Evolutionary conservation across 2,797 vertebrate species (phyloP), one percentile per base, ranked within the genome.

Genomic region (Cossypha niveicapilla): DNA sequence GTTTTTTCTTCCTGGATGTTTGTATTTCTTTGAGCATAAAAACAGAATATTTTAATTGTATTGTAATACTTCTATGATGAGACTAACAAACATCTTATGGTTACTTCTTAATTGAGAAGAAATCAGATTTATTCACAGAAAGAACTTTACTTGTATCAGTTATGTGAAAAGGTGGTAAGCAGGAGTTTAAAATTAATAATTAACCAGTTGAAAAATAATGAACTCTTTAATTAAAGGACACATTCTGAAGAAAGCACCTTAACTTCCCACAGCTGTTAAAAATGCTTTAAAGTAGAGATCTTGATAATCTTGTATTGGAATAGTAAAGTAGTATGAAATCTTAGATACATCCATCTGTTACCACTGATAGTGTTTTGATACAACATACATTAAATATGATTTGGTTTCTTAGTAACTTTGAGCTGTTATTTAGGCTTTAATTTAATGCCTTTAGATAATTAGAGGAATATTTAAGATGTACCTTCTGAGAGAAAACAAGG

Each of bases 11-110:
- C 71, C 48, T 93, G 94, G 21, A 50, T 74, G 27, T 83, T 89
- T 91, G 87, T 86, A 41, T 93, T 97, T 96, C 98, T 98, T 85
- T 32, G 44, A 61, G 25, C 66, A 87, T 41, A 66, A 71, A 91
- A 92, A 81, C 18, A 92, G 50, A 88, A 95, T 78, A 63, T 25
- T 22, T 87, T 81, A 71, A 45, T 48, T 82, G 7, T 39, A 58
- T 41, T 2, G 68, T 63, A 70, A 21, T 30, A 82, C 32, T 15
- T 72, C 24, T 32, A 18, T 86, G 35, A 60, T 2, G 2, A 76
- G 10, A 45, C 10, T 66, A 79, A 56, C 0, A 9, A 70, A 7
- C 23, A 37, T 27, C n/a, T 82, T 62, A 65, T 25, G 4, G 57
- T 18, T 83, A n/a, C 67, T 19, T 3, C 7, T 45, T 91, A 70